These are phyloP conservation scores for Coremacera marginata DNA, from an alignment of 2,888 invertebrate genomes.

Conservation along the genomic window DNA sequence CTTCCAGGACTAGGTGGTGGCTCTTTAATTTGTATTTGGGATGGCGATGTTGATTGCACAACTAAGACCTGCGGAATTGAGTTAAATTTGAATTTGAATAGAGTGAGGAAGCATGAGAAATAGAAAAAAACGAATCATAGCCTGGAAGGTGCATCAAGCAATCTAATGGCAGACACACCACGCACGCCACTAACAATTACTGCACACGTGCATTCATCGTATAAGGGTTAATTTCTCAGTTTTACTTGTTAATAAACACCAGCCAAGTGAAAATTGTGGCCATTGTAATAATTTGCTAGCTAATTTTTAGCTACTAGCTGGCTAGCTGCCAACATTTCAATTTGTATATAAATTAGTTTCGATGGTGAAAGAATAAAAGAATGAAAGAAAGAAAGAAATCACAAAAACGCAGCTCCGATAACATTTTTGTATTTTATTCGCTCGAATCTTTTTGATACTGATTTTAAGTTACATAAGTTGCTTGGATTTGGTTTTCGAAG, in stretches of 20 bases:
- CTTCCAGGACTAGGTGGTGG: constrained; percentile 67
- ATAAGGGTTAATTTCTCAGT: background rate
- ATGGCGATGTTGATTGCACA: constrained; percentile 65
- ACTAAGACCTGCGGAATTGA: constrained; percentile 67
- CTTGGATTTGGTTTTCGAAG: too few species aligned
- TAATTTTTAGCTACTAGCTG: too few species aligned
- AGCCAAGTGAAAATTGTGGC: background rate
- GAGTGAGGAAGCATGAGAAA: constrained; percentile 28
- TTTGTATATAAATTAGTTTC: background rate
- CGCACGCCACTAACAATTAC: background rate
- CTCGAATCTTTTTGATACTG: too few species aligned
- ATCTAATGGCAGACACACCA: background rate
- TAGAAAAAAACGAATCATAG: background rate
- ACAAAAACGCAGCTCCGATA: background rate
- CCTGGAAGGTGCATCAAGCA: background rate
- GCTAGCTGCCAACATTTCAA: background rate
- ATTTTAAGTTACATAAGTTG: too few species aligned
- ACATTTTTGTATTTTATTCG: background rate
- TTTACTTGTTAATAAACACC: background rate
- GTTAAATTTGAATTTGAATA: constrained; percentile 40
- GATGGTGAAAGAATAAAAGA: background rate
- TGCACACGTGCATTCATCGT: background rate
- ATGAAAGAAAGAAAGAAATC: background rate
- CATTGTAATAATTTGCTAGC: background rate
- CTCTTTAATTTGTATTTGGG: constrained; percentile 65